Percentiles rank a stretch among this genome's conserved stretches.
Evolutionary conservation across 2,797 vertebrate genomes (phyloP).

Genomic region (Pipistrellus pipistrellus): DNA sequence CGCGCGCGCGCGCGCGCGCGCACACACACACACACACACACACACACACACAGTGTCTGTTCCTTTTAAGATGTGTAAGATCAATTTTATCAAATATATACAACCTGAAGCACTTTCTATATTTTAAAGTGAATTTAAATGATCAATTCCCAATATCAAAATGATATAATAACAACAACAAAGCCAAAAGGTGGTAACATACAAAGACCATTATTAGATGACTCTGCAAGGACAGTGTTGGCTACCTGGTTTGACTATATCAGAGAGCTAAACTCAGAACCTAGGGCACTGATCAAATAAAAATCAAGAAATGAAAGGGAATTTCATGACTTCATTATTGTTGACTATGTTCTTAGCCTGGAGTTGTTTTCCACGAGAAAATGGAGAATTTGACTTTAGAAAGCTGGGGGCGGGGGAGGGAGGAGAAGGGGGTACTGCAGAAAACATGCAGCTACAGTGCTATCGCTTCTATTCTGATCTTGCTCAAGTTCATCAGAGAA

Average conservation of each 20-base stretch:
- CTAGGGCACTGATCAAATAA: conserved; percentile 37
- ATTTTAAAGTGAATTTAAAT: conserved; percentile 14
- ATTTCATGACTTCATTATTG: conserved; percentile 25
- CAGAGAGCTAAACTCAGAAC: conserved; percentile 32
- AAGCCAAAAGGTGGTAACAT: background rate
- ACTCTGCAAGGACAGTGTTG: background rate
- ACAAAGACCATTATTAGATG: background rate
- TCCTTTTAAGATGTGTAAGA: background rate
- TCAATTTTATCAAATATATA: background rate
- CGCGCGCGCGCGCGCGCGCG: no score
- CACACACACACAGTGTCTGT: background rate
- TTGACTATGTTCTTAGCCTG: conserved; percentile 46
- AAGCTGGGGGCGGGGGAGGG: background rate
- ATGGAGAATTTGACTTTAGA: conserved; percentile 65
- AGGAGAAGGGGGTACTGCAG: conserved; percentile 55
- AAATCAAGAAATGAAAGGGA: conserved; percentile 28
- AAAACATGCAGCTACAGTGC: conserved; percentile 67
- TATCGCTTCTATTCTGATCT: conserved; percentile 89
- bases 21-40: background rate
- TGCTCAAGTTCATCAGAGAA: conserved; percentile 90
- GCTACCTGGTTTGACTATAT: background rate
- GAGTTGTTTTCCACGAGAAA: background rate
- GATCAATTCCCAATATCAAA: background rate
- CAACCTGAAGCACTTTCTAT: background rate
- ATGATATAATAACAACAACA: background rate